Evolutionary conservation across 2,888 invertebrate species (phyloP), one percentile per base, ranked within the genome.

Genomic region (Conops quadrifasciatus): DNA sequence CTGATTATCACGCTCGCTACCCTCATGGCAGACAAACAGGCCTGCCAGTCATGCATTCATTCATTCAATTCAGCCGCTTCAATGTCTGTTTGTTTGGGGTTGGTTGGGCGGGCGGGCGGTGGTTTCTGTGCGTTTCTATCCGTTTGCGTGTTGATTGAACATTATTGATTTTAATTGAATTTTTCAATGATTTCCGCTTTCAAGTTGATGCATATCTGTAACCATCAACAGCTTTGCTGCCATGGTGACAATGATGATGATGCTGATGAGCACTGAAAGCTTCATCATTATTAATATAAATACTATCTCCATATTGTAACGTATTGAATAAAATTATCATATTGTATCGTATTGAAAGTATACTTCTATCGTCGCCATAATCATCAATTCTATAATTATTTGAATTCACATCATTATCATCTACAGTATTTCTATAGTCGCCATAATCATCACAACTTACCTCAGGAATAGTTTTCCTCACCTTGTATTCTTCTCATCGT

Each of bases 111-210:
- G n/a, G n/a, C n/a, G n/a, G n/a, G n/a, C n/a, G n/a, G n/a, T n/a
- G n/a, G n/a, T 67, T 1, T 11, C 13, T 30, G 58, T 64, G 56
- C 36, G 24, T 58, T 36, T 36, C 9, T 36, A 49, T 28, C 7
- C 26, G 58, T 58, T 24, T 58, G 36, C 36, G 21, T 60, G 13
- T 51, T 16, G 16, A 47, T 60, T 60, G 28, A 51, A 51, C 51
- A 68, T 68, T 51, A 62, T 60, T 51, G 68, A 68, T 62, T 62
- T 68, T 68, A 68, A 68, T 68, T 68, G 68, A 68, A 51, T 68
- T 68, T 68, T 67, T 67, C 53, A 47, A 63, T 63, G 47, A 45
- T 63, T 45, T 62, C 43, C 47, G 36, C 21, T 26, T 28, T 24
- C 24, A 16, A 28, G 58, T 26, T 13, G 13, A 24, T 28, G n/a